These are phyloP conservation scores for Aegotheles bennettii DNA, from an alignment of 2,113 vertebrate genomes.

Conservation along the genomic window DNA sequence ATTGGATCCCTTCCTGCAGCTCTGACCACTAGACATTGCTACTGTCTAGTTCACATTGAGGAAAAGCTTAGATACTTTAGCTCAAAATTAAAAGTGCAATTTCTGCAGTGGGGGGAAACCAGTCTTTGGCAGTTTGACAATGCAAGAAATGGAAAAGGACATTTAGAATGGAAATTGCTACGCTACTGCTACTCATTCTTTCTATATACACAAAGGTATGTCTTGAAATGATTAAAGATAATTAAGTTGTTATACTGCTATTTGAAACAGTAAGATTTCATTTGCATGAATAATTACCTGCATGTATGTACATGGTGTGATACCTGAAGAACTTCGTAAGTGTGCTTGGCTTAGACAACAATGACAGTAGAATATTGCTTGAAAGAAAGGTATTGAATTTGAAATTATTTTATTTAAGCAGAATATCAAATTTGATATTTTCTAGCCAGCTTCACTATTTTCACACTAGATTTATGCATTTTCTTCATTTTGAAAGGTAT, in stretches of 20 bases:
- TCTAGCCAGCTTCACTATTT: neutral
- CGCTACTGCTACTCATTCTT: neutral
- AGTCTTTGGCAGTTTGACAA: neutral
- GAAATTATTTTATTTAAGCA: neutral
- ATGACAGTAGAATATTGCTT: neutral
- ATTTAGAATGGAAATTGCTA: neutral
- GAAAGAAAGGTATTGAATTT: neutral
- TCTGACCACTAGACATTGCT: neutral
- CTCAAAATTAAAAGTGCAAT: neutral
- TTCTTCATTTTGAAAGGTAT: neutral
- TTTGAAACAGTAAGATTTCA: constrained; percentile 1
- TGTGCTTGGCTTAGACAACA: neutral
- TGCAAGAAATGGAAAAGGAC: neutral
- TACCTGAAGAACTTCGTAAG: neutral
- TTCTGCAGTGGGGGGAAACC: neutral
- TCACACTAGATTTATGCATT: neutral
- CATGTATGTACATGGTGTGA: neutral
- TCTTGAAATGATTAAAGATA: neutral
- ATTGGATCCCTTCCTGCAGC: neutral
- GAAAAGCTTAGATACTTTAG: neutral
- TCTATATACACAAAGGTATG: neutral
- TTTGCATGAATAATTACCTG: constrained; percentile 21
- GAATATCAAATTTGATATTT: neutral
- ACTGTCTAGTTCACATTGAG: neutral
- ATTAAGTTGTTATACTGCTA: neutral